Base-by-base conservation (phyloP, 2,113 vertebrate genomes). In the Danionella cerebrum region DNA sequence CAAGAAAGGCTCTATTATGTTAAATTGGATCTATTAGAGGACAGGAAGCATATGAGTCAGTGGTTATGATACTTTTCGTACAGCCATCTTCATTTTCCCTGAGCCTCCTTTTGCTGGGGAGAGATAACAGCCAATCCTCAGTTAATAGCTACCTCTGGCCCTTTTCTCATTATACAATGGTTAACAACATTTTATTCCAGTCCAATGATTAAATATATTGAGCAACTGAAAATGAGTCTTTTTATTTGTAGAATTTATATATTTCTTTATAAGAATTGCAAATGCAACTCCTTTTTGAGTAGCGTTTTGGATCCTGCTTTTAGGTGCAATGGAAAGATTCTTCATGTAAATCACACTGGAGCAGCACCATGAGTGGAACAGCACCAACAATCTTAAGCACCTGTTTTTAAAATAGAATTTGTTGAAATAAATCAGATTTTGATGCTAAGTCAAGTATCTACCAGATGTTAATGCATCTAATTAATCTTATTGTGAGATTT, bases 71-170 rank as follows among this genome's bases (percentile, higher is more conserved):
- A 41, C 25, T 12, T 14, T n/a, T 6, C 57, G 22, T 69, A 41
- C 36, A 41, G 42, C 12, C 54, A 54, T 57, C 51, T 45, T 24
- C 58, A 72, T 59, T 48, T 16, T 48, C 10, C 9, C 24, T 24
- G 62, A 35, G 41, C 59, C 53, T 71, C 47, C n/a, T 69, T 69
- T 70, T 45, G 44, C 50, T 54, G 36, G 54, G 22, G 36, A 44
- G 27, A 70, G 65, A 74, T 74, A 74, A 76, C 47, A 44, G 71
- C 50, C 73, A 71, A 65, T 69, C 54, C 60, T 62, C 44, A 50
- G 65, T 67, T 76, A 76, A 76, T 71, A 71, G 71, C 35, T 54
- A 38, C 65, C 64, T 62, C 69, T 69, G 68, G 71, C 55, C 73
- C 72, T 64, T 52, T 45, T 50, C 38, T 68, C 62, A 36, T 57